Percentiles rank a stretch among this genome's conserved stretches.
Conservation (phyloP, 2,113 vertebrate species). For the Centrocercus urophasianus region DNA sequence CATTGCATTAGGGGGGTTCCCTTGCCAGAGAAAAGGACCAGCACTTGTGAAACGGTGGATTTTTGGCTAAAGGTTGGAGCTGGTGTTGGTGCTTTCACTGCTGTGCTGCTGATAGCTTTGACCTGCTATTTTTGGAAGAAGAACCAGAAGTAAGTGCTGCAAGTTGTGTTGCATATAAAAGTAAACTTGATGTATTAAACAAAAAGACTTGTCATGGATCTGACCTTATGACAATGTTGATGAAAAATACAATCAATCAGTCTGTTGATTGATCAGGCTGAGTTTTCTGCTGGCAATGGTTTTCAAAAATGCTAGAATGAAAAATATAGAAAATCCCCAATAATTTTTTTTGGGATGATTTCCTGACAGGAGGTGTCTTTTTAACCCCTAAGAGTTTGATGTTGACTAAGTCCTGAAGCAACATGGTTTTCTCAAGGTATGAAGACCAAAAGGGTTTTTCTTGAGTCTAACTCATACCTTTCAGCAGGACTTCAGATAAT, state of each 20-base stretch:
- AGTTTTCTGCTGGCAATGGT: neutral
- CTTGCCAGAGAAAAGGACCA: slow-evolving; percentile 87
- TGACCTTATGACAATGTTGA: neutral
- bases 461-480: neutral
- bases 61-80: slow-evolving; percentile 92
- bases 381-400: neutral
- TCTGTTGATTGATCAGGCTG: neutral
- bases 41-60: slow-evolving; percentile 89
- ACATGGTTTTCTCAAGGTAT: neutral
- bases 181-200: neutral
- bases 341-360: neutral
- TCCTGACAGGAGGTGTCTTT: neutral
- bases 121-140: slow-evolving; percentile 99
- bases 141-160: slow-evolving; percentile 89
- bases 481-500: neutral
- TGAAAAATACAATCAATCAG: neutral
- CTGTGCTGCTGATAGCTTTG: slow-evolving; percentile 88
- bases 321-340: neutral
- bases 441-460: neutral
- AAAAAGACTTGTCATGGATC: neutral
- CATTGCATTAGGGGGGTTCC: slow-evolving; percentile 89
- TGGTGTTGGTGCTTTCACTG: slow-evolving; percentile 87
- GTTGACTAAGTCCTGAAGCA: neutral
- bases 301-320: neutral
- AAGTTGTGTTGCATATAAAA: neutral